Conservation (phyloP, 2,797 vertebrate species). For the Hydrocynus forskahlii region DNA sequence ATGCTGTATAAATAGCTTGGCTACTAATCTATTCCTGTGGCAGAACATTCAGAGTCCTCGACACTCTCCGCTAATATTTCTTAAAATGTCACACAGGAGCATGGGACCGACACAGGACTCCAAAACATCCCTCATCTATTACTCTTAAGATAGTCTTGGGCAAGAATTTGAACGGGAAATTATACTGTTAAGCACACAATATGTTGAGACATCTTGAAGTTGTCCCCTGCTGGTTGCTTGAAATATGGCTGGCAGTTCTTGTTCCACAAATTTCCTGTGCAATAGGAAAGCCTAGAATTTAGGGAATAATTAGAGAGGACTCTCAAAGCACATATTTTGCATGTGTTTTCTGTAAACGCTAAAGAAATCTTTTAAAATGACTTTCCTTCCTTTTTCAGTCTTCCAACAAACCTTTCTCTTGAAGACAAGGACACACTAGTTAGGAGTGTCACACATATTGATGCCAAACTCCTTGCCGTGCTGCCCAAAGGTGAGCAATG, state of each 20-base stretch:
- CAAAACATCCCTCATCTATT: neutral
- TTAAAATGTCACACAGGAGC: slow-evolving; percentile 40
- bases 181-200: neutral
- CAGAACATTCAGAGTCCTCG: slow-evolving; percentile 30
- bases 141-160: neutral
- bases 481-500: slow-evolving; percentile 88
- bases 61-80: slow-evolving; percentile 29
- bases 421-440: slow-evolving; percentile 79
- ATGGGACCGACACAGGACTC: neutral
- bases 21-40: slow-evolving; percentile 48
- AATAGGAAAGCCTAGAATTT: too few species aligned
- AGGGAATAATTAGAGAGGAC: too few species aligned
- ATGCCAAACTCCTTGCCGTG: slow-evolving; percentile 84
- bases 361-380: neutral
- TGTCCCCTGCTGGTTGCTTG: neutral
- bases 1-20: slow-evolving; percentile 47
- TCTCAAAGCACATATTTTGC: too few species aligned
- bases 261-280: too few species aligned
- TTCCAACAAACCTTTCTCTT: slow-evolving; percentile 85
- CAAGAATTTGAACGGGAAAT: neutral
- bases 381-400: slow-evolving; percentile 69
- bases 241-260: neutral
- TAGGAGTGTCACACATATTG: slow-evolving; percentile 82
- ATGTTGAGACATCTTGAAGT: neutral
- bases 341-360: too few species aligned